Evolutionary conservation across 2,113 vertebrate species (phyloP).

Genomic region (Nannospalax galili): DNA sequence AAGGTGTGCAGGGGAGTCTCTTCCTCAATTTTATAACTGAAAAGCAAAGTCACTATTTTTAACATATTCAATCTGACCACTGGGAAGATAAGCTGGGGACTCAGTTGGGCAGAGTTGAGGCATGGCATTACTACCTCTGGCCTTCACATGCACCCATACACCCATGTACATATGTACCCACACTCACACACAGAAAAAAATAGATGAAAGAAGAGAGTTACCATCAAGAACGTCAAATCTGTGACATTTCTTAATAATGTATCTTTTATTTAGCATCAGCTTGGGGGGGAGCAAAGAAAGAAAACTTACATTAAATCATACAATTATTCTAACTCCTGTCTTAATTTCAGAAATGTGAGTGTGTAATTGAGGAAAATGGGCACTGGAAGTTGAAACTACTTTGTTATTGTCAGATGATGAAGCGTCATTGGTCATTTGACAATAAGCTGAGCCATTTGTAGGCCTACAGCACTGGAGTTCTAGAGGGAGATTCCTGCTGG

Average conservation of each 20-base stretch:
- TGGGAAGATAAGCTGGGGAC: not conserved
- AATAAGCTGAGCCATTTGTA: not conserved
- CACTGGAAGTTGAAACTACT: not conserved
- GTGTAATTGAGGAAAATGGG: conserved; percentile 4
- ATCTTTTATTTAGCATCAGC: not conserved
- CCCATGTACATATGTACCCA: too few species aligned
- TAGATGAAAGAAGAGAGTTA: not conserved
- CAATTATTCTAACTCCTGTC: not conserved
- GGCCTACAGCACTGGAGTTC: not conserved
- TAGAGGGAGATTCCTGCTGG: not conserved
- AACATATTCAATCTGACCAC: not conserved
- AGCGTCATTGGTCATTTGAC: too few species aligned
- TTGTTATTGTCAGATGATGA: not conserved
- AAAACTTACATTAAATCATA: not conserved
- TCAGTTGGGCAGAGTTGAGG: not conserved
- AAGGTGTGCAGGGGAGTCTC: not conserved
- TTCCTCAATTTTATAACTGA: not conserved
- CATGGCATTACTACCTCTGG: not conserved
- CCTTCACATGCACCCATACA: not conserved
- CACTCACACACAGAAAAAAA: not conserved
- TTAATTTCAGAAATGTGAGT: conserved; percentile 4
- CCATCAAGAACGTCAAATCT: not conserved
- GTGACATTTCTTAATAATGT: not conserved
- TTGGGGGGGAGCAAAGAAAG: not conserved
- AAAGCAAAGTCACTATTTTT: not conserved